Evolutionary conservation across 1,140 invertebrate species (phyloP).

Genomic region (Luehdorfia chinensis): DNA sequence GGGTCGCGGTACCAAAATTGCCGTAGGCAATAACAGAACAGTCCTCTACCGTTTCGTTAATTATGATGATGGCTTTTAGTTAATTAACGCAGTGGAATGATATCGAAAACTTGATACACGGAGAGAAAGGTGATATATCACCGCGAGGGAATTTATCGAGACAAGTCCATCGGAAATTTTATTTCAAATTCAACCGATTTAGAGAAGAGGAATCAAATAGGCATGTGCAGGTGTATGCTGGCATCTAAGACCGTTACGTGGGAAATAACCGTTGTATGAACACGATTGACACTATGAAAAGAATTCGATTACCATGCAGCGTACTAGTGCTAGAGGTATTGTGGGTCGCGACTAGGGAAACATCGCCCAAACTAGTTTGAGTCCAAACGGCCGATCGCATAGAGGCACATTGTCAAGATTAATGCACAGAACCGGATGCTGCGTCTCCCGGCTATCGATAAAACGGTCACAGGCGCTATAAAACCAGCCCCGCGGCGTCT

Average conservation of each 20-base stretch:
- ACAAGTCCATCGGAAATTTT: slow-evolving; percentile 7
- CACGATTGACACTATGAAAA: slow-evolving; percentile 54
- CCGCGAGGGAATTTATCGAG: background rate
- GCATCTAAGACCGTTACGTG: slow-evolving; percentile 31
- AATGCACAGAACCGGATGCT: slow-evolving; percentile 72
- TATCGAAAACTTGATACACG: slow-evolving; percentile 9
- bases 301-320: slow-evolving; percentile 66
- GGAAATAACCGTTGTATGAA: slow-evolving; percentile 57
- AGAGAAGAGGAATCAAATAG: too few species aligned
- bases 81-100: too few species aligned
- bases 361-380: slow-evolving; percentile 67
- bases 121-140: slow-evolving; percentile 18
- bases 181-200: background rate
- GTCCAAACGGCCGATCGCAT: slow-evolving; percentile 56
- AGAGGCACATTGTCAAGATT: slow-evolving; percentile 65
- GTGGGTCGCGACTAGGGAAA: slow-evolving; percentile 45
- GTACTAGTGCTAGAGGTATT: slow-evolving; percentile 37
- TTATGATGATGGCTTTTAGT: too few species aligned
- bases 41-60: too few species aligned
- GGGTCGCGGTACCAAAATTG: too few species aligned
- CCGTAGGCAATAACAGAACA: too few species aligned
- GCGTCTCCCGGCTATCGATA: slow-evolving; percentile 58
- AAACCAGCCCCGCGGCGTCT: slow-evolving; percentile 56
- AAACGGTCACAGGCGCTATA: slow-evolving; percentile 66
- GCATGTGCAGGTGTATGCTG: background rate